Percentiles rank a stretch among this genome's conserved stretches.
Evolutionary conservation across 2,797 vertebrate genomes (phyloP).

Genomic region (Vultur gryphus): DNA sequence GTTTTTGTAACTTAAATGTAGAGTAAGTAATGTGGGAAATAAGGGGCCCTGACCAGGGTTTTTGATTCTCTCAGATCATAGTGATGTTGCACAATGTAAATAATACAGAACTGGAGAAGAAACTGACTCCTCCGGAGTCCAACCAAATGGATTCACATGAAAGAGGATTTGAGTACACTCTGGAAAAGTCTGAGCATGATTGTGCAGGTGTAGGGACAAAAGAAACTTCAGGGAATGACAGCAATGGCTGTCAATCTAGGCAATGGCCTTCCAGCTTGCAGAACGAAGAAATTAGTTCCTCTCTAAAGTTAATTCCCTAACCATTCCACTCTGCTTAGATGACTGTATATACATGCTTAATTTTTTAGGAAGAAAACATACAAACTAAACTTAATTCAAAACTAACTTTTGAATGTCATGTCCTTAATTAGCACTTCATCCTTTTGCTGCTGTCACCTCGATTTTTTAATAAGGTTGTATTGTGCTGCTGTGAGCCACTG

Average conservation of each 20-base stretch:
- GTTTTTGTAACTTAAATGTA: background rate
- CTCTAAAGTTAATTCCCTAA: background rate
- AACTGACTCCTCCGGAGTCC: background rate
- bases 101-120: background rate
- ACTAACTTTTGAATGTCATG: background rate
- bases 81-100: background rate
- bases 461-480: constrained; percentile 1
- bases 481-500: background rate
- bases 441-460: background rate
- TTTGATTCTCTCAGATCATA: background rate
- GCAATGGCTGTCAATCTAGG: background rate
- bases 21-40: background rate
- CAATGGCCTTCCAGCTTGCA: background rate
- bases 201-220: background rate
- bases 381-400: background rate
- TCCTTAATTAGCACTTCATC: background rate
- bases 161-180: background rate
- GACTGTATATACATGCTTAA: background rate
- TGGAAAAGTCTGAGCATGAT: background rate
- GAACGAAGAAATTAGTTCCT: background rate
- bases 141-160: background rate
- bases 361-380: background rate
- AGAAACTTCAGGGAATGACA: background rate
- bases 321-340: background rate
- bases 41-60: background rate